Evolutionary conservation across 2,113 vertebrate genomes (phyloP), one percentile per base, ranked within the genome.

Genomic region (Bufo bufo): DNA sequence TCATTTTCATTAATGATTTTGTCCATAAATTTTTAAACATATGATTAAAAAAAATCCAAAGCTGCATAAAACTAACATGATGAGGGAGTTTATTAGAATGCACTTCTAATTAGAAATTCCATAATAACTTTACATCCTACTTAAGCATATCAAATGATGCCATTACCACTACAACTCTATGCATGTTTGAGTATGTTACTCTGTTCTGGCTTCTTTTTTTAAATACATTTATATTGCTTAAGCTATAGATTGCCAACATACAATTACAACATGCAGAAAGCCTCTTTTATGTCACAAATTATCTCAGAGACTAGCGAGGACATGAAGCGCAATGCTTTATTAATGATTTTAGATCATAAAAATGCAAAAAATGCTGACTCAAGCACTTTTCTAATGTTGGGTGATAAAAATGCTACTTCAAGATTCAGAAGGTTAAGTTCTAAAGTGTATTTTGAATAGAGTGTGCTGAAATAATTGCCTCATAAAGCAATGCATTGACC

Each of bases 361-460:
- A 94, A 93, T 92, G 92, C 69, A 75, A 84, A 84, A 92, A 94
- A 95, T 91, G 96, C 97, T 97, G 96, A 98, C 96, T 94, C 90
- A 89, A 93, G 92, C 94, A 95, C 94, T 97, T 97, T 96, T 95
- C 94, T 96, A 95, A 95, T 95, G 96, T 92, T 93, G 95, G 95
- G 96, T 96, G 96, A 97, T 96, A 97, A 97, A 97, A 97, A 94
- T 94, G 96, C 96, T 96, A 97, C 95, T 97, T 95, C 95, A 95
- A 94, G 94, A 96, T 96, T 96, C 95, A 96, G 95, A 97, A 97
- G 96, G 96, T 97, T 97, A 97, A 97, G 96, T 96, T 96, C 94
- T 96, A 96, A 96, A 97, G 96, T 96, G 94, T 97, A 96, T 97
- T 97, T 97, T 97, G 95, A 96, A 96, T 96, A 94, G 94, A 96